A percentile compares a stretch with the other conserved stretches of the same genome.
Evolutionary conservation across 1,140 invertebrate genomes (phyloP).

Genomic region (Cydia splendana): DNA sequence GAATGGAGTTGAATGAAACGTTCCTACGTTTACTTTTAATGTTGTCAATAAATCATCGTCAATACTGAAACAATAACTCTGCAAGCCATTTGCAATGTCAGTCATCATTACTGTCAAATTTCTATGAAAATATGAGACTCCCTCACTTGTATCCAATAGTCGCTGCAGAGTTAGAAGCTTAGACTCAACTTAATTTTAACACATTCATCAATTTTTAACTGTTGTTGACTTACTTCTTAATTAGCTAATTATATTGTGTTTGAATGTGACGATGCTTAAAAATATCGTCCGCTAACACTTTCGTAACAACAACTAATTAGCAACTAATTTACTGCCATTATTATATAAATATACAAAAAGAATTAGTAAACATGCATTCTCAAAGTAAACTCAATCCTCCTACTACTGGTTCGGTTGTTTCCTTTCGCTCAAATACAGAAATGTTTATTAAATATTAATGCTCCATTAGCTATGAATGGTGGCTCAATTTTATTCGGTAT

Average conservation of each 20-base stretch:
- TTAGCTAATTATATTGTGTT: neutral
- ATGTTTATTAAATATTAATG: neutral
- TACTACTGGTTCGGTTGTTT: neutral
- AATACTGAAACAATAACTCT: too few relatives aligned
- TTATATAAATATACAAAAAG: neutral
- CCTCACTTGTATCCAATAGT: too few relatives aligned
- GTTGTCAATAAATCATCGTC: too few relatives aligned
- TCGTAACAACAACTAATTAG: neutral
- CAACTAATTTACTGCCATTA: neutral
- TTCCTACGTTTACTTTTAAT: too few relatives aligned
- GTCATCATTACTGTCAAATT: too few relatives aligned
- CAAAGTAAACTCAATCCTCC: neutral
- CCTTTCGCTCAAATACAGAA: neutral
- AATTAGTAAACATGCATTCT: neutral
- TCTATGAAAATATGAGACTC: too few relatives aligned
- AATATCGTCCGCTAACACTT: too few relatives aligned
- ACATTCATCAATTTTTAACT: too few relatives aligned
- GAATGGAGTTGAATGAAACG: neutral
- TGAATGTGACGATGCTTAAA: neutral
- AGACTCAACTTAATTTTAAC: too few relatives aligned
- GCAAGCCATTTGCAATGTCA: too few relatives aligned
- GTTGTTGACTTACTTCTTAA: neutral
- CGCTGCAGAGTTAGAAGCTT: too few relatives aligned
- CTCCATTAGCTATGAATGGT: neutral
- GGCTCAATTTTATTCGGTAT: neutral